Evolutionary conservation across 2,888 invertebrate species (phyloP), one percentile per base, ranked within the genome.

Genomic region (Drosophila algonquin): DNA sequence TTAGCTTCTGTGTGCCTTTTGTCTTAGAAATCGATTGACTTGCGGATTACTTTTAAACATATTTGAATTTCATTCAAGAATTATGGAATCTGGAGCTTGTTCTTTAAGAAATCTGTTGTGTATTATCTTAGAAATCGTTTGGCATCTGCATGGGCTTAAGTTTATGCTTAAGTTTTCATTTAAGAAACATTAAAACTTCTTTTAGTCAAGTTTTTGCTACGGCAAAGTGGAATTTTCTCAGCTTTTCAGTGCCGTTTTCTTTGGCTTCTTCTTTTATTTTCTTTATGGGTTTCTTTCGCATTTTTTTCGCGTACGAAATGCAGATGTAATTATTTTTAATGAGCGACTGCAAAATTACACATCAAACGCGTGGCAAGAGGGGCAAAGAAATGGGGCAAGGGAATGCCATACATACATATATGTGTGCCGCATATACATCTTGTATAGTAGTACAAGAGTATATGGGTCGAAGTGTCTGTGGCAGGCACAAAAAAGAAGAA

Each of bases 291-390:
- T 53, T 45, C 44, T 12, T 71, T 50, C 18, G 40, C 44, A 21
- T 10, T 16, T 16, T 14, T 30, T 52, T 55, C 70, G 64, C 56
- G 56, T 64, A 60, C 77, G 79, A 64, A 83, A 79, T 76, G 82
- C 82, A 86, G 83, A 81, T 84, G 83, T 84, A 84, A 84, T 84
- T 84, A 84, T 86, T 84, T 84, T 84, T 84, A 84, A 84, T 84
- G 83, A 84, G 83, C 87, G 83, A 76, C 84, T 86, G 86, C 80
- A 86, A 81, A 84, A 84, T 86, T 86, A 83, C 86, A 84, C 87
- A 84, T 84, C 83, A 86, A 84, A 86, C 83, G 77, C 76, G 75
- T 60, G 68, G 35, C 35, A 24, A 51, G 47, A 53, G 62, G 46
- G 35, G 48, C 50, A 46, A 18, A 21, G 35, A 47, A 50, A 51